These are phyloP conservation scores for Heliconius charithonia DNA, from an alignment of 2,888 invertebrate species.

Conservation along the genomic window DNA sequence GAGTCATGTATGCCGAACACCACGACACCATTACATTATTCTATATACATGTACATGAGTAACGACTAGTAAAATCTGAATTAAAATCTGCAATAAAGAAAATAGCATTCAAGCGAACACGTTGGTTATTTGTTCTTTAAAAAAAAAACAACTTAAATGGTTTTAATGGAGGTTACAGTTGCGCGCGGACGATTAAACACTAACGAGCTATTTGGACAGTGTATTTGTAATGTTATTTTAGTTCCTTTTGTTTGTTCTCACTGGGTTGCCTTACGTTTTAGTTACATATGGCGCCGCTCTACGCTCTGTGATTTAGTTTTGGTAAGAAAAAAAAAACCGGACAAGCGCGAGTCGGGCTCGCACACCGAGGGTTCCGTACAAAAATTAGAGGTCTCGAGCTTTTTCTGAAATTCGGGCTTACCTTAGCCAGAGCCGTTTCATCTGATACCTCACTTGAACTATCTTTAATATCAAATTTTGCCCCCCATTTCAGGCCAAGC, in stretches of 20 bases:
- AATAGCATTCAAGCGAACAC: conserved; percentile 29
- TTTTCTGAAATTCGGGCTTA: too few relatives aligned
- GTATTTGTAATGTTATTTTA: conserved; percentile 48
- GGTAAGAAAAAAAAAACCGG: not conserved
- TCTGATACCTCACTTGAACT: too few relatives aligned
- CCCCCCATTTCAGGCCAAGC: too few relatives aligned
- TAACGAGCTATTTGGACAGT: conserved; percentile 62
- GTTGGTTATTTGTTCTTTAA: conserved; percentile 39
- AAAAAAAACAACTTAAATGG: conserved; percentile 52
- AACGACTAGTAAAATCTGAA: conserved; percentile 18
- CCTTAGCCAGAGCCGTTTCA: too few relatives aligned
- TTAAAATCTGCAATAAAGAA: conserved; percentile 23
- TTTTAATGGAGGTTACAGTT: conserved; percentile 57
- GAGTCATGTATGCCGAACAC: not conserved
- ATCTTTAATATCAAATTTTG: too few relatives aligned
- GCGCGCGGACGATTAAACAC: conserved; percentile 59
- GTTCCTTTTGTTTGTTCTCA: conserved; percentile 43
- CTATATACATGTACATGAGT: not conserved
- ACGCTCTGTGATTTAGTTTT: conserved; percentile 14
- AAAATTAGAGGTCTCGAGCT: too few relatives aligned
- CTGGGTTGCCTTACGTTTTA: conserved; percentile 25
- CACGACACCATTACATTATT: not conserved
- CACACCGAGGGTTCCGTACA: too few relatives aligned
- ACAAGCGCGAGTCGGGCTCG: too few relatives aligned
- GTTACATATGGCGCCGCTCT: conserved; percentile 23